phyloP scores from a whole-genome alignment of 2,888 invertebrate species.

The Noctua fimbriata region DNA sequence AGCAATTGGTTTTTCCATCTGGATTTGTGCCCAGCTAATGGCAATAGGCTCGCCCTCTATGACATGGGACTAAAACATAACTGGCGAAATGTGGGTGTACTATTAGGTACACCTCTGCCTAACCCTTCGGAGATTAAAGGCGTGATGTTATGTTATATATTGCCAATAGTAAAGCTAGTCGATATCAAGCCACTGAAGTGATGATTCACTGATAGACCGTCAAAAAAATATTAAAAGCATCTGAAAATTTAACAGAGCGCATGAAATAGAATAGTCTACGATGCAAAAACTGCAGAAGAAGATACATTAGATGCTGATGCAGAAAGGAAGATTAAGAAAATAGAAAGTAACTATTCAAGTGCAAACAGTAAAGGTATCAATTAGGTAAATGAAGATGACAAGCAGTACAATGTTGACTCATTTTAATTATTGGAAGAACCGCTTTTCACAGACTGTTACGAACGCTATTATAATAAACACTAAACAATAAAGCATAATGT shows the following conservation, averaged over 20 bases:
- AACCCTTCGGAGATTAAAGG: no score
- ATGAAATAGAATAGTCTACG: neutral
- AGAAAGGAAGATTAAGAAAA: no score
- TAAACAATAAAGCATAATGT: neutral
- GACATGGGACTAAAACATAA: no score
- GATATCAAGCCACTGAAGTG: neutral
- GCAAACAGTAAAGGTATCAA: constrained; percentile 12
- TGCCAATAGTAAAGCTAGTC: no score
- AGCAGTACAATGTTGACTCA: constrained; percentile 8
- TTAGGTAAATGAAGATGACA: constrained; percentile 17
- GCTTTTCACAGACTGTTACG: constrained; percentile 19
- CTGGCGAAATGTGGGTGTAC: no score
- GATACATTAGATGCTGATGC: neutral
- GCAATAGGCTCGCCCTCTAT: no score
- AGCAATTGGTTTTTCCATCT: no score
- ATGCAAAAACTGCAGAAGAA: neutral
- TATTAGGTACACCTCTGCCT: no score
- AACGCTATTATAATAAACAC: constrained; percentile 23
- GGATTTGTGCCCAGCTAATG: no score
- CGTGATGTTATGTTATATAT: no score
- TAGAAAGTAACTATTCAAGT: constrained; percentile 29
- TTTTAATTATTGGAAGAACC: constrained; percentile 23
- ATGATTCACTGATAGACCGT: neutral
- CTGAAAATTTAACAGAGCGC: neutral
- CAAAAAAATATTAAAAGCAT: neutral